Evolutionary conservation across 1,140 invertebrate species (phyloP).

Genomic region (Trichogramma pretiosum): DNA sequence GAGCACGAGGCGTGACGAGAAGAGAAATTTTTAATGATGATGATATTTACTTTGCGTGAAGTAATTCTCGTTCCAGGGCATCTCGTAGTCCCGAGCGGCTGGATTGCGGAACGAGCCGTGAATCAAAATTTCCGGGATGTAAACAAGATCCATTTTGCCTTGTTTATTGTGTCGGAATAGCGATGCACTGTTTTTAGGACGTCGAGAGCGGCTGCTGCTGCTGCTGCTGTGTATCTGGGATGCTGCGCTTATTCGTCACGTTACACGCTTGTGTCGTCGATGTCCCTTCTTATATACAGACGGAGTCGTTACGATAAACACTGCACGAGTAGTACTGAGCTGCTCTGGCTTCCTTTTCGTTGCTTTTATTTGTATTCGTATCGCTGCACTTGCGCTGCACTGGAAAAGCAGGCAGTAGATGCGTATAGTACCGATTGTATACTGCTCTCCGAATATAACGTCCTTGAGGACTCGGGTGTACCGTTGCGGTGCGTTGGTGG

Average conservation of each 20-base stretch:
- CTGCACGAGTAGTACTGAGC: not conserved
- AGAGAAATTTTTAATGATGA: too few relatives aligned
- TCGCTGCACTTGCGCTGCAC: too few relatives aligned
- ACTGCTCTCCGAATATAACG: too few relatives aligned
- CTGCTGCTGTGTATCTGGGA: not conserved
- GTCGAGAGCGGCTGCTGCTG: not conserved
- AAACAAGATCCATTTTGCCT: constrained; percentile 37
- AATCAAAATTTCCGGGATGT: constrained; percentile 38
- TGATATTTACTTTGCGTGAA: constrained; percentile 34
- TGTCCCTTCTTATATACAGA: constrained; percentile 5
- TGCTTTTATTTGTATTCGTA: too few relatives aligned
- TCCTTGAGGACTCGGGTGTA: too few relatives aligned
- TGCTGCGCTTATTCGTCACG: too few relatives aligned
- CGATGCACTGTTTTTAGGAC: not conserved
- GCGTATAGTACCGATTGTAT: too few relatives aligned
- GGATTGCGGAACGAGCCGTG: constrained; percentile 41
- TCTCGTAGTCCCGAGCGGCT: constrained; percentile 47
- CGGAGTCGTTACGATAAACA: not conserved
- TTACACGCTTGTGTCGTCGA: too few relatives aligned
- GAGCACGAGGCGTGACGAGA: not conserved
- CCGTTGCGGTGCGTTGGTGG: too few relatives aligned
- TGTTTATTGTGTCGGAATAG: not conserved
- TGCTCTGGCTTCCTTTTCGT: too few relatives aligned
- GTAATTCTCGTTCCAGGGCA: constrained; percentile 39
- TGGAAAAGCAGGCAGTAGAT: too few relatives aligned